Evolutionary conservation across 2,113 vertebrate genomes (phyloP), one percentile per base, ranked within the genome.

Genomic region (Osmerus eperlanus): DNA sequence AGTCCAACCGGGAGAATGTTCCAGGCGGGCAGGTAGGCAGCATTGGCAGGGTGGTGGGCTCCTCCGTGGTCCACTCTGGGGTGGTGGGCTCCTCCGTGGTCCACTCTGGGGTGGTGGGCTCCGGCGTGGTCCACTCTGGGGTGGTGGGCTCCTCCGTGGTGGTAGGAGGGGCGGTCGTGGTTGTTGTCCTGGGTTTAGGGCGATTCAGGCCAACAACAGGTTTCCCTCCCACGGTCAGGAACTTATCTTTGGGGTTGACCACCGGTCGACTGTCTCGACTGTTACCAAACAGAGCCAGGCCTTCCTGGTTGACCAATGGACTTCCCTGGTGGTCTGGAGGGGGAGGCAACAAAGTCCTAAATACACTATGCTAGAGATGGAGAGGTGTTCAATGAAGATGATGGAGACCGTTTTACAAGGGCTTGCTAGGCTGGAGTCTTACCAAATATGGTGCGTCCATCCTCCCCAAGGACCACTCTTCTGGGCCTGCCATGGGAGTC

Each of bases 401-500:
- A 11, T 36, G 32, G 32, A 36, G 32, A 36, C 32, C 1, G 32
- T 36, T 36, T 36, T 1, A 7, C 32, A 36, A 36, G 4, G 32
- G 32, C 6, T 36, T 36, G 4, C 32, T 36, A 36, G 32, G 32
- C 32, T 36, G 32, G 32, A 36, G 68, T 87, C 90, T 93, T 82
- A 98, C 97, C 97, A 86, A 99, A 95, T 79, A 99, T 92, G 4
- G 96, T 99, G 67, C 92, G 93, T 58, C 97, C 96, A 77, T 99
- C 97, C 56, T 95, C 95, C 86, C 97, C 97, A 63, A 99, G 87
- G 58, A 96, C 94, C 75, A 99, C 92, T 83, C 94, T 93, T 47
- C 94, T 95, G 56, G 97, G 95, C 11, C 93, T 93, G 59, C 97
- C 97, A 55, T 94, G 90, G 28, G 97, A 97, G 83, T 99, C 97